phyloP scores from a whole-genome alignment of 2,113 vertebrate species.

The Pelobates fuscus region DNA sequence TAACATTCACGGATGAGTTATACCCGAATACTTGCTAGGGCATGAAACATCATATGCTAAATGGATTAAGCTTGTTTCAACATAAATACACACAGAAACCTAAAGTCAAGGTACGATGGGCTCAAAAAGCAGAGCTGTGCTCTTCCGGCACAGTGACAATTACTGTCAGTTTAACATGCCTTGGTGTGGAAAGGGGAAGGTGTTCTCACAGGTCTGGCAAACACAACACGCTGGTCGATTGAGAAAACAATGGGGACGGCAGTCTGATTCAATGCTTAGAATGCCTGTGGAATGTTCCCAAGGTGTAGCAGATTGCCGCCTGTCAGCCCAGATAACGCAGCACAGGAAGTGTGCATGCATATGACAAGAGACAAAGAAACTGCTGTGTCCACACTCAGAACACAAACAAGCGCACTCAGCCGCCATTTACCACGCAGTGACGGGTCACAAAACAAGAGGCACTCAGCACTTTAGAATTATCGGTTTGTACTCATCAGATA shows the following conservation, averaged over 20 bases:
- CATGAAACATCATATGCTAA: slow-evolving; percentile 36
- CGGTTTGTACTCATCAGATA: too few relatives aligned
- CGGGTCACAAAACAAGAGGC: too few relatives aligned
- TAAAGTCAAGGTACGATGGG: slow-evolving; percentile 44
- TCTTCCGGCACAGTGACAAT: slow-evolving; percentile 33
- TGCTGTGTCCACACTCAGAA: neutral
- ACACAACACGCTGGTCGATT: slow-evolving; percentile 10
- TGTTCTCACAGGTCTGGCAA: slow-evolving; percentile 29
- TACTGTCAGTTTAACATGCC: slow-evolving; percentile 50
- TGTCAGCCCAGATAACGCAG: neutral
- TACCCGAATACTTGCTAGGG: slow-evolving; percentile 33
- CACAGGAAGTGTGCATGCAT: slow-evolving; percentile 22
- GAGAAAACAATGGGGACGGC: neutral
- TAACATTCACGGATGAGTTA: too few relatives aligned
- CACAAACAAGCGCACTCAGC: neutral
- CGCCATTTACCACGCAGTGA: too few relatives aligned
- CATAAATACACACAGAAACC: slow-evolving; percentile 43
- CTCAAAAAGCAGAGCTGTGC: slow-evolving; percentile 41
- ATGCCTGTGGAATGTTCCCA: neutral
- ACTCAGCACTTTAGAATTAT: too few relatives aligned
- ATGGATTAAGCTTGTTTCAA: slow-evolving; percentile 48
- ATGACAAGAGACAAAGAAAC: neutral
- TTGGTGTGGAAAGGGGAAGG: neutral
- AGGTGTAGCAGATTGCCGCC: neutral
- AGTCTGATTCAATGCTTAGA: neutral